Evolutionary conservation across 2,888 invertebrate genomes (phyloP), one percentile per base, ranked within the genome.

Genomic region (Diachrysia chrysitis): DNA sequence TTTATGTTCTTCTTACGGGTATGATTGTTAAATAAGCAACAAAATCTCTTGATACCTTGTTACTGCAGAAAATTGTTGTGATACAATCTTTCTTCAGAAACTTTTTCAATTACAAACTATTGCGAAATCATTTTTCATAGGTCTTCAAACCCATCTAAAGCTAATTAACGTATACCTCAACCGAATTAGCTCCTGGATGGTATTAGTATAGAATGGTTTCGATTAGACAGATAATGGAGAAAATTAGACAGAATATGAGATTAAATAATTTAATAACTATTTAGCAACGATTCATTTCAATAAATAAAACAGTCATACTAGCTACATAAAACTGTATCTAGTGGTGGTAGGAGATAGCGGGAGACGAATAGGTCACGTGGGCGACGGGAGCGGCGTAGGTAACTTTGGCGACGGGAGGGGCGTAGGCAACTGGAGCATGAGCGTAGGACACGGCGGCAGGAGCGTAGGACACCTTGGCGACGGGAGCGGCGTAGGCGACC

Each of bases 341-440:
- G 87, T 93, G 92, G 81, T 92, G 91, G 90, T 93, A 93, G 67
- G 92, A 92, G 82, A 93, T 85, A 68, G 84, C 87, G 58, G 93
- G 93, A 46, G 93, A 93, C 1, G 93, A 88, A 88, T 85, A 94
- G 69, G 89, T 80, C 35, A 93, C 92, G 57, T 92, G 92, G 42
- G 88, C 83, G 2, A 84, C 79, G 54, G 90, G 89, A 3, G 89
- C 89, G 60, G 86, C 80, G 78, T 89, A 88, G 65, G 86, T 76
- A 56, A 85, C 60, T 73, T 84, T 87, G 71, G 84, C 76, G 0
- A 83, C 79, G 35, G 86, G 78, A 0, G 83, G 76, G 48, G 83
- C 75, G 73, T 86, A 85, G 80, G 87, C 80, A 1, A 86, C 82
- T 12, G 89, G 89, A 2, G 85, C 86, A 56, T 83, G 84, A 58